Evolutionary conservation across 2,797 vertebrate species (phyloP).

Genomic region (Saxicola maurus): DNA sequence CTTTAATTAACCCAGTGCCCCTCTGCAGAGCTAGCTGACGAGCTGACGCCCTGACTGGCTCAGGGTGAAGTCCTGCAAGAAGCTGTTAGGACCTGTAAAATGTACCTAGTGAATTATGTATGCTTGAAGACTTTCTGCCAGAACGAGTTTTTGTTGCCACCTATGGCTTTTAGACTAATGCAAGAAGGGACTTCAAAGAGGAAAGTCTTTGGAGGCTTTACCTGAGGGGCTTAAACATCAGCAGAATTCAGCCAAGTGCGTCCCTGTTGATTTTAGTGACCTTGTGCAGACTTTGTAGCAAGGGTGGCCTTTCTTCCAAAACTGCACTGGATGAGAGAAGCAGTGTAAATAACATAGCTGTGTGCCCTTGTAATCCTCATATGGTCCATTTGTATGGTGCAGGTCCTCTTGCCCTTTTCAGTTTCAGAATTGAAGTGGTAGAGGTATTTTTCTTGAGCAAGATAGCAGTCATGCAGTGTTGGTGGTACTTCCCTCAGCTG

Average conservation of each 20-base stretch:
- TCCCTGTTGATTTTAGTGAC: not conserved
- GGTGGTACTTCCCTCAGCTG: not conserved
- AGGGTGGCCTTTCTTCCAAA: not conserved
- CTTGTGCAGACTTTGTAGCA: not conserved
- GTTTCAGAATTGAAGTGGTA: not conserved
- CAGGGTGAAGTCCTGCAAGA: not conserved
- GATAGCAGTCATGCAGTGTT: not conserved
- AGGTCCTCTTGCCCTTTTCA: not conserved
- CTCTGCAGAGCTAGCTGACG: not conserved
- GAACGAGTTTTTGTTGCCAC: not conserved
- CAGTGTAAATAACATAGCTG: not conserved
- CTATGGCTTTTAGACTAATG: not conserved
- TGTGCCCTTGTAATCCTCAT: accelerated
- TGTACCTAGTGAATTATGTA: not conserved
- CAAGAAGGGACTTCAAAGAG: not conserved
- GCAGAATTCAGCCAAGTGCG: not conserved
- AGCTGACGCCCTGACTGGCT: not conserved
- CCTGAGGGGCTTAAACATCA: not conserved
- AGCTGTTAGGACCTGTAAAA: not conserved
- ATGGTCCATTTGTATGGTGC: not conserved
- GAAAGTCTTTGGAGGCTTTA: not conserved
- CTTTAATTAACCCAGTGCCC: not conserved
- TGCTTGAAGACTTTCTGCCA: not conserved
- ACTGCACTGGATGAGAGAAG: not conserved
- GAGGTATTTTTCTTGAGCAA: not conserved